Conservation (phyloP, 1,140 invertebrate genomes). For the Argopecten irradians region DNA sequence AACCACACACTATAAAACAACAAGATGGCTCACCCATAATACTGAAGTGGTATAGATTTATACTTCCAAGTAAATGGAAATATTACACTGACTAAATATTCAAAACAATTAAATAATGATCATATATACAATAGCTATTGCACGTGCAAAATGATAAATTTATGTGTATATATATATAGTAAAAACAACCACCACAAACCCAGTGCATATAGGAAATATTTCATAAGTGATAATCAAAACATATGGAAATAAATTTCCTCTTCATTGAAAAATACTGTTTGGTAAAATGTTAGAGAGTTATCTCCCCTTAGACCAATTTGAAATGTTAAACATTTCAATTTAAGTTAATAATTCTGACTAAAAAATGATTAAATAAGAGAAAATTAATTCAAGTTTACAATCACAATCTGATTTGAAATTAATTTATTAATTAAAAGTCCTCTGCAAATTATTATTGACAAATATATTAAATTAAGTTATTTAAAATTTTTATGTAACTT, state of each 20-base stretch:
- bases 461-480: too few species aligned
- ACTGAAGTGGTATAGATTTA: background rate
- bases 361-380: too few species aligned
- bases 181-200: constrained; percentile 14
- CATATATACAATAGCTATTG: background rate
- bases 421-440: too few species aligned
- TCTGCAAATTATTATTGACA: too few species aligned
- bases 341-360: too few species aligned
- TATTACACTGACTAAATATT: background rate
- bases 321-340: too few species aligned
- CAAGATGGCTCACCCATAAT: background rate
- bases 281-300: background rate
- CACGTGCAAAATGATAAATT: background rate
- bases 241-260: background rate
- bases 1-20: background rate
- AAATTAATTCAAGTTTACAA: too few species aligned
- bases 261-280: background rate
- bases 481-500: too few species aligned
- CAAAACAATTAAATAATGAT: background rate
- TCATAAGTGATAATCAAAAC: background rate
- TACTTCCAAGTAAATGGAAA: background rate
- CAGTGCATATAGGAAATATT: background rate
- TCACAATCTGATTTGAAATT: too few species aligned
- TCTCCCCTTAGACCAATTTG: background rate
- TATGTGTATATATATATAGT: background rate